Evolutionary conservation across 2,888 invertebrate genomes (phyloP), one percentile per base, ranked within the genome.

Genomic region (Eulithis prunata): DNA sequence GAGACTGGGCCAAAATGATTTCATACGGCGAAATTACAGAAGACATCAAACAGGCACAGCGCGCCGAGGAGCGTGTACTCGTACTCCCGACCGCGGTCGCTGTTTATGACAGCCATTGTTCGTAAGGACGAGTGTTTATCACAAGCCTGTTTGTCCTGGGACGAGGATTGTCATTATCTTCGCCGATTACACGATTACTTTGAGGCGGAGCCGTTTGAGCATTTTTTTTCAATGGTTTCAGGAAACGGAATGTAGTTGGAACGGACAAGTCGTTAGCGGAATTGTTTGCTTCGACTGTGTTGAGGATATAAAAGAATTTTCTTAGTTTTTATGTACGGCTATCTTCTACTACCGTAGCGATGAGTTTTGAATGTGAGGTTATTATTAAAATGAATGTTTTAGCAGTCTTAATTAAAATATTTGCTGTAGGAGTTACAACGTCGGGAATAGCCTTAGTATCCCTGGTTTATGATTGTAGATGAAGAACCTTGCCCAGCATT

Each of bases 11-110:
- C 66, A 60, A 66, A 66, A 66, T 66, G 69, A 69, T 69, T 69
- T 69, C 69, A 69, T 69, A 69, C 63, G 65, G 57, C 38, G 59
- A 53, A 71, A 72, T 74, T 74, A 71, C 69, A 74, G 70, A 72
- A 71, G 71, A 71, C 74, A 72, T 74, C 66, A 71, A 72, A 66
- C 70, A 62, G 52, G 66, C 72, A 74, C 73, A 74, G 72, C 70
- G 67, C 74, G 66, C 56, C 62, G 60, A 57, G 60, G 58, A 66
- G 36, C 66, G 36, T 62, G 57, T 59, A 21, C 38, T 58, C 51
- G 57, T 59, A 21, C 38, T 58, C 51, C 53, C 52, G 38, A 43
- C 43, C 53, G 58, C 43, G 53, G 36, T n/a, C 66, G 14, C 68
- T 71, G 71, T 64, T 64, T 63, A 62, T 64, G 71, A 69, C 71